Conservation (phyloP, 2,888 invertebrate species). For the Scrobipalpa atriplicella region DNA sequence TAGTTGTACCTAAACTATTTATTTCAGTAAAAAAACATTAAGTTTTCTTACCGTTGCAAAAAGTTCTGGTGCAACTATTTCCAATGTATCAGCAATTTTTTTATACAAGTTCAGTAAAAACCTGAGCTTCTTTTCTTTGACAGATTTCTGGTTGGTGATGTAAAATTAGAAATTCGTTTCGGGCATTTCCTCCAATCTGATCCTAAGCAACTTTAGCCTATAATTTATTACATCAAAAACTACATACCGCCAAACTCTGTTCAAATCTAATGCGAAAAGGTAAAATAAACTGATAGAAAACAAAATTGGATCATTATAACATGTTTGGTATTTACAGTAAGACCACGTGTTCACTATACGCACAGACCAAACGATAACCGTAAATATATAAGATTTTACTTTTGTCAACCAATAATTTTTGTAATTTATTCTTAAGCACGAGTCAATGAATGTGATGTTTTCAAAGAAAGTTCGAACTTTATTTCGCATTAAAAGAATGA, state of each 20-base stretch:
- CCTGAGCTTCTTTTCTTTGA: slow-evolving; percentile 59
- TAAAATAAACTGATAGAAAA: slow-evolving; percentile 57
- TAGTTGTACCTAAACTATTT: no score
- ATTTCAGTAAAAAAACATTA: no score
- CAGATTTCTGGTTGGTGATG: slow-evolving; percentile 55
- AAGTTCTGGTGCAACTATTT: slow-evolving; percentile 61
- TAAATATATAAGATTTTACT: slow-evolving; percentile 45
- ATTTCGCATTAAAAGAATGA: slow-evolving; percentile 53
- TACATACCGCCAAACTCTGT: slow-evolving; percentile 66
- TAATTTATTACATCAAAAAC: slow-evolving; percentile 61
- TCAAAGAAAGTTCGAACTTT: slow-evolving; percentile 49
- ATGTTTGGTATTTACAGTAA: slow-evolving; percentile 51
- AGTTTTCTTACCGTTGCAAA: slow-evolving; percentile 68
- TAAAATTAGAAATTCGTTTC: slow-evolving; percentile 60
- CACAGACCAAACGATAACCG: slow-evolving; percentile 50
- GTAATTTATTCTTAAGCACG: slow-evolving; percentile 54
- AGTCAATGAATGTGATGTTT: slow-evolving; percentile 52
- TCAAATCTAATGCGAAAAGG: slow-evolving; percentile 62
- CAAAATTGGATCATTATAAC: slow-evolving; percentile 44
- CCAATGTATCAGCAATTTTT: slow-evolving; percentile 61
- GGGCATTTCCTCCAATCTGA: slow-evolving; percentile 58
- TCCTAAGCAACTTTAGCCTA: slow-evolving; percentile 58
- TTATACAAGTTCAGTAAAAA: slow-evolving; percentile 61
- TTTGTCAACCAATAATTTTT: slow-evolving; percentile 46
- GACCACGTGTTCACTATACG: slow-evolving; percentile 52